phyloP scores from a whole-genome alignment of 2,113 vertebrate genomes.

The Irena cyanogastra region DNA sequence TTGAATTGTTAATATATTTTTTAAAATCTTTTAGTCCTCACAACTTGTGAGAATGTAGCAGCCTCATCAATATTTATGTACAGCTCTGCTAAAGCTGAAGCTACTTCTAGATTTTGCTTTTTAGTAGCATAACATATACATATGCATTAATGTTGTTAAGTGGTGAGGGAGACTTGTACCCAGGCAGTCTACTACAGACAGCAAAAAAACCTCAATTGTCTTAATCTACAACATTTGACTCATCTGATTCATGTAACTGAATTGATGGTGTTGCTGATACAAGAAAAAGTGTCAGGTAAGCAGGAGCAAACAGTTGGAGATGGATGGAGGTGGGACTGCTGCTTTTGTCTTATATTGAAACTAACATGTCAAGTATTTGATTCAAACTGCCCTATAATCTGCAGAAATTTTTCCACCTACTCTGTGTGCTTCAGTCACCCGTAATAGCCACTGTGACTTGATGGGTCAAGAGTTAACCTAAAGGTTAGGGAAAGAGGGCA shows the following conservation, averaged over 20 bases:
- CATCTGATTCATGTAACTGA: not conserved
- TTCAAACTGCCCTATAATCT: not conserved
- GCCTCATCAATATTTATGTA: not conserved
- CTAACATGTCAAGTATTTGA: not conserved
- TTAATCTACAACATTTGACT: not conserved
- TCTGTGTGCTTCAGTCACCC: not conserved
- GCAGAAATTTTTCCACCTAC: not conserved
- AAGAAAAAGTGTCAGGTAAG: not conserved
- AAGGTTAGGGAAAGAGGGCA: not conserved
- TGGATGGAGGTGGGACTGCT: not conserved
- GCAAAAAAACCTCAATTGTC: accelerated
- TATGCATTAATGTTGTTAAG: not conserved
- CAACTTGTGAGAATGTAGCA: not conserved
- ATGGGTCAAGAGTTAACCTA: not conserved
- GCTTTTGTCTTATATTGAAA: not conserved
- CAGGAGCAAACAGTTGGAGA: not conserved
- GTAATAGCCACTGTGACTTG: not conserved
- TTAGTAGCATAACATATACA: not conserved
- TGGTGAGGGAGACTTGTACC: not conserved
- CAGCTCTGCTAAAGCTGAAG: not conserved
- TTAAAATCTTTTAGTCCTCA: not conserved
- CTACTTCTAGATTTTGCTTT: not conserved
- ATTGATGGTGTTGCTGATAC: not conserved
- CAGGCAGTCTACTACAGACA: not conserved
- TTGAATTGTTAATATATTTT: not conserved